Conservation (phyloP, 1,140 invertebrate species). For the Brachionus koreanus region DNA sequence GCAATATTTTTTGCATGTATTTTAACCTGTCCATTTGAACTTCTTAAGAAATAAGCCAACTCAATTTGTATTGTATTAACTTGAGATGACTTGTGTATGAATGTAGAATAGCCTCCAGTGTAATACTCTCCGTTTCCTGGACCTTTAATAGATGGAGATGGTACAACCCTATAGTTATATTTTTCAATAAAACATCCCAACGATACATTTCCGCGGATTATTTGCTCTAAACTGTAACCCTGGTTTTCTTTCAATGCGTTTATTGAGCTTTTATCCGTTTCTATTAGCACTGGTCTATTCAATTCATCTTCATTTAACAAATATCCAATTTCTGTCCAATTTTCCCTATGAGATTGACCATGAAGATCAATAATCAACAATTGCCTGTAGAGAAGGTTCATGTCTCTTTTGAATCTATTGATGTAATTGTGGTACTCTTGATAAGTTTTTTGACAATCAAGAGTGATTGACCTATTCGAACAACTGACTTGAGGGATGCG, state of each 20-base stretch:
- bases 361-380: slow-evolving; percentile 46
- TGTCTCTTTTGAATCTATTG: neutral
- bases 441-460: neutral
- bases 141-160: slow-evolving; percentile 42
- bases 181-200: neutral
- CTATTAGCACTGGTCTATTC: neutral
- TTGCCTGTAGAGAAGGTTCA: neutral
- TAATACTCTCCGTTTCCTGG: slow-evolving; percentile 45
- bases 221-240: neutral
- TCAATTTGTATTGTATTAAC: slow-evolving; percentile 18
- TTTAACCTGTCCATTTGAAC: neutral
- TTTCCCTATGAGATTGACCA: slow-evolving; percentile 45
- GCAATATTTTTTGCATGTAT: neutral
- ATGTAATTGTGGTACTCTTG: slow-evolving; percentile 13
- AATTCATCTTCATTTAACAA: neutral
- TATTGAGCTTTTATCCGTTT: neutral
- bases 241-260: neutral
- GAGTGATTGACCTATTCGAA: neutral
- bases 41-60: neutral
- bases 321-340: slow-evolving; percentile 46
- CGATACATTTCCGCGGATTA: neutral
- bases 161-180: slow-evolving; percentile 39
- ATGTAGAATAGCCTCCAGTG: slow-evolving; percentile 11
- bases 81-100: neutral
- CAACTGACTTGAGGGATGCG: neutral